phyloP scores from a whole-genome alignment of 2,888 invertebrate genomes.

The Meandrusa payeni region DNA sequence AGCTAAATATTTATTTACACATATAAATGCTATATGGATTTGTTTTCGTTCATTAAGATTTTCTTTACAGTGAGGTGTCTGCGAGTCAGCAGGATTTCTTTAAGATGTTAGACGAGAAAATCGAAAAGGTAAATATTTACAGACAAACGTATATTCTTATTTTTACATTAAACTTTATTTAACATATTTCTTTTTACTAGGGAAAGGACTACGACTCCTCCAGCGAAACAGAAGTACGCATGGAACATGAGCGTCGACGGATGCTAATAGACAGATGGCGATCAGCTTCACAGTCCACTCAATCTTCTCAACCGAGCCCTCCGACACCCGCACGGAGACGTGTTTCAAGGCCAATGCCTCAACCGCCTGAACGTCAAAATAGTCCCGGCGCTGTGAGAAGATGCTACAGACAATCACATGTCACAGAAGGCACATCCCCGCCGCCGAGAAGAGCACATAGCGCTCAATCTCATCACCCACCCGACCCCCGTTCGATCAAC shows the following conservation, averaged over 20 bases:
- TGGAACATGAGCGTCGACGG: slow-evolving; percentile 85
- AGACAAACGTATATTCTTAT: no score
- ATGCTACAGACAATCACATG: slow-evolving; percentile 59
- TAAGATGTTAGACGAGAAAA: slow-evolving; percentile 95
- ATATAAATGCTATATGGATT: no score
- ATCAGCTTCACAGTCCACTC: slow-evolving; percentile 82
- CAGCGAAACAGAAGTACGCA: slow-evolving; percentile 86
- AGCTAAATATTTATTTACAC: no score
- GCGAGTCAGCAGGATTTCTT: slow-evolving; percentile 96
- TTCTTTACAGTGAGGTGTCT: slow-evolving; percentile 89
- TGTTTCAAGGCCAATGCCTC: slow-evolving; percentile 51
- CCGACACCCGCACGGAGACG: slow-evolving; percentile 63
- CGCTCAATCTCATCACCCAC: slow-evolving; percentile 59
- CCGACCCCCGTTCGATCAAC: slow-evolving; percentile 55
- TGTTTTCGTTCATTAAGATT: slow-evolving; percentile 15
- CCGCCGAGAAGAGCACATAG: slow-evolving; percentile 62
- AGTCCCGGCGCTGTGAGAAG: slow-evolving; percentile 57
- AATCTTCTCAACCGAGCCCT: slow-evolving; percentile 60
- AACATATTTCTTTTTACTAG: slow-evolving; percentile 54
- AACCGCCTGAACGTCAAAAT: slow-evolving; percentile 60
- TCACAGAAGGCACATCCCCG: slow-evolving; percentile 67
- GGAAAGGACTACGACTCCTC: slow-evolving; percentile 91
- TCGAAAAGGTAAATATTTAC: slow-evolving; percentile 93
- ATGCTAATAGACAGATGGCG: slow-evolving; percentile 89
- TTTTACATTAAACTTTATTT: neutral